These are phyloP conservation scores for Felis chaus DNA, from an alignment of 2,113 vertebrate species.

Conservation along the genomic window DNA sequence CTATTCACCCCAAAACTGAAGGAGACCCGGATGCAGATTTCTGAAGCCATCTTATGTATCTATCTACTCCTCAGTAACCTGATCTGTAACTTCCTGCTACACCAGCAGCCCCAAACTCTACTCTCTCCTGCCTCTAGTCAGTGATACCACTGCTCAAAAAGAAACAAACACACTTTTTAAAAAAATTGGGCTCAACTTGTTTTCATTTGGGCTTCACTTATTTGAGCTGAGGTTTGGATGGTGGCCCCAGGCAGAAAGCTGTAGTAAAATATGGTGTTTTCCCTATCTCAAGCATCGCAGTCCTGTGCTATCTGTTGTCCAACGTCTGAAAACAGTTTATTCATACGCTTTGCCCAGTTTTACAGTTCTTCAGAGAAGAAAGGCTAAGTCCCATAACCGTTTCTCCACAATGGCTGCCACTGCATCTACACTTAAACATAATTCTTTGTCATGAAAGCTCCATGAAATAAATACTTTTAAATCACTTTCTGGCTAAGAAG, in stretches of 20 bases:
- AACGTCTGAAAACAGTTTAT: constrained; percentile 34
- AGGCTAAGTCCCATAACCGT: neutral
- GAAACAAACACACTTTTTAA: neutral
- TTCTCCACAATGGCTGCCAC: neutral
- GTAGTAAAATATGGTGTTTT: constrained; percentile 19
- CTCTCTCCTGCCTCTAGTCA: neutral
- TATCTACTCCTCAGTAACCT: neutral
- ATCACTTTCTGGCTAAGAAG: neutral
- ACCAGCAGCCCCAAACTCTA: neutral
- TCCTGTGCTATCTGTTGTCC: neutral
- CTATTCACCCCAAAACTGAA: neutral
- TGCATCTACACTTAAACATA: neutral
- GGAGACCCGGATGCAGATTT: neutral
- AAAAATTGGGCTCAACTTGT: neutral
- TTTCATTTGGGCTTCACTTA: neutral
- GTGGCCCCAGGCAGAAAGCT: neutral
- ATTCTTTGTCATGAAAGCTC: neutral
- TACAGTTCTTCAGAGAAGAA: constrained; percentile 26
- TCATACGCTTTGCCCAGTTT: constrained; percentile 12
- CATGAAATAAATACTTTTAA: constrained; percentile 52
- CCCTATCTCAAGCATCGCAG: constrained; percentile 15
- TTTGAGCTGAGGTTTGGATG: neutral
- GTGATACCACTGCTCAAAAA: neutral
- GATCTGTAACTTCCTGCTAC: neutral
- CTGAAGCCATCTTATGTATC: neutral